These are phyloP conservation scores for Oeneis ivallda DNA, from an alignment of 2,888 invertebrate genomes.

Conservation along the genomic window DNA sequence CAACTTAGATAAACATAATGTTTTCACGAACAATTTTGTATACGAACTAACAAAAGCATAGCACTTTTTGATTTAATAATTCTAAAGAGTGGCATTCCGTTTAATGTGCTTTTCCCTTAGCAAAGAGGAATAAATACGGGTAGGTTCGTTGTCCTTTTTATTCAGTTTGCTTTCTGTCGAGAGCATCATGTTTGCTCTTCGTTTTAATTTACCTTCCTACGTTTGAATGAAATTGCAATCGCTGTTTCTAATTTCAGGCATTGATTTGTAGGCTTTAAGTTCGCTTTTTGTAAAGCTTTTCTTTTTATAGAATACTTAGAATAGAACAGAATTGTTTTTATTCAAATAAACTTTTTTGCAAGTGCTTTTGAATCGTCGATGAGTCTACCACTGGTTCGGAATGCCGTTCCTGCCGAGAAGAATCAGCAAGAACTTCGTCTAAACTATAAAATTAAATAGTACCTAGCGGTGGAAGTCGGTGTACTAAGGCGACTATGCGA, in stretches of 20 bases:
- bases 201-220: conserved; percentile 1
- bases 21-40: too few species aligned
- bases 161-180: background rate
- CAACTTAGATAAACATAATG: too few species aligned
- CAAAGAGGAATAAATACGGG: conserved; percentile 5
- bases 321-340: too few species aligned
- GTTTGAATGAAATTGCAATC: background rate
- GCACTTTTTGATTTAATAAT: background rate
- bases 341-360: too few species aligned
- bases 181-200: background rate
- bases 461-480: too few species aligned
- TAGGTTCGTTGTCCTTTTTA: conserved; percentile 1
- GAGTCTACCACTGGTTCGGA: too few species aligned
- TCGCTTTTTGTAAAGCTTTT: background rate
- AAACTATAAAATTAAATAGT: too few species aligned
- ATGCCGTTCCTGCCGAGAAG: too few species aligned
- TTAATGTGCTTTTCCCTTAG: background rate
- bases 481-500: too few species aligned
- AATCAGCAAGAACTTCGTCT: too few species aligned
- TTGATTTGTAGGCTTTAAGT: background rate
- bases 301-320: too few species aligned
- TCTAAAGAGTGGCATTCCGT: background rate
- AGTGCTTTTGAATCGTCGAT: too few species aligned
- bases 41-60: background rate
- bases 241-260: background rate